Base-by-base conservation (phyloP, 2,888 invertebrate genomes). In the Gryllus longicercus region DNA sequence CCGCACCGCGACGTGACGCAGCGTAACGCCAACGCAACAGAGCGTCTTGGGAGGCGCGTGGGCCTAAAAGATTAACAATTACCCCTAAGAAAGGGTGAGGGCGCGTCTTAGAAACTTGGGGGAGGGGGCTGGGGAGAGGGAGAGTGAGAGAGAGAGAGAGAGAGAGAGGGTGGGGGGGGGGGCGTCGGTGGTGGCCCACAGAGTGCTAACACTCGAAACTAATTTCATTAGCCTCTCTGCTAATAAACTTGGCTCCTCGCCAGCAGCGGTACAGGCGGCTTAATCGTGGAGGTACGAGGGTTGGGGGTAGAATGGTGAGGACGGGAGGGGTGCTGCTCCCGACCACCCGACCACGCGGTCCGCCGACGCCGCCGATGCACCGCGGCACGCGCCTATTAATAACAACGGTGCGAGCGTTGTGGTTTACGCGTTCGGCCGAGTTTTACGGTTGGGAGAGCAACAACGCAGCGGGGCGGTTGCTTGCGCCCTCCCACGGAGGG, bases 191-290 rank as follows among this genome's bases (percentile, higher is more conserved):
- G 63, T 8, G 63, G n/a, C 63, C 63, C 63, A n/a, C 63, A 14
- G 63, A 14, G 63, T n/a, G 63, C 63, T 63, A 63, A 63, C 63
- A 63, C 63, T 63, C 63, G 63, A 63, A 63, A 63, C n/a, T 63
- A 63, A 63, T 63, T 63, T 63, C 63, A 63, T 63, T 63, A 63
- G 63, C 63, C 63, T n/a, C 16, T 63, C 16, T n/a, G n/a, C 63
- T 63, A 63, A 63, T 63, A 63, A 63, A 63, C 63, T 63, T 63
- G 63, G 63, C 63, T 14, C 16, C 16, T 63, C n/a, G 16, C 63
- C 63, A 63, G n/a, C 63, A 63, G 63, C 63, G 63, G n/a, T n/a
- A n/a, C 63, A 14, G 14, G 63, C 63, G 63, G 63, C 63, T 63
- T 63, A 63, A 63, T 63, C 63, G 63, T n/a, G 16, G 8, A 14